Conservation (phyloP, 2,113 vertebrate species). For the Gymnarchus niloticus region DNA sequence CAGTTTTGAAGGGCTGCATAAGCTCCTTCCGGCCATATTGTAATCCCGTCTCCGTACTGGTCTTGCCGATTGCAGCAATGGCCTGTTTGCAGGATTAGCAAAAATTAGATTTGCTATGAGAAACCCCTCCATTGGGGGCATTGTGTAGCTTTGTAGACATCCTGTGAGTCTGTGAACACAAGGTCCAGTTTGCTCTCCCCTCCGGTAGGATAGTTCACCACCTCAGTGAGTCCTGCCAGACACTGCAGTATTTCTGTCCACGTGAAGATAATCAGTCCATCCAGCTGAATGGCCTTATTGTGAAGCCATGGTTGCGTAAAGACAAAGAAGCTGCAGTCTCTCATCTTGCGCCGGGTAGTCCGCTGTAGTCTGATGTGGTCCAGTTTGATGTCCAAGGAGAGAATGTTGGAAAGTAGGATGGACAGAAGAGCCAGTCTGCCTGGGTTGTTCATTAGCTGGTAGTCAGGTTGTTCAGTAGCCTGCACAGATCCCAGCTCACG, state of each 20-base stretch:
- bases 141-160: not conserved
- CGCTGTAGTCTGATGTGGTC: not conserved
- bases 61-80: not conserved
- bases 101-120: not conserved
- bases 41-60: not conserved
- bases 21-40: not conserved
- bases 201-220: not conserved
- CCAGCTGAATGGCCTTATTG: not conserved
- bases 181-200: not conserved
- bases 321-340: not conserved
- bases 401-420: not conserved
- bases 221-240: not conserved
- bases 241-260: not conserved
- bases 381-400: not conserved
- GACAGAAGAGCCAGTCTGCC: not conserved
- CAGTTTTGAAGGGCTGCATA: not conserved
- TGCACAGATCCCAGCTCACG: not conserved
- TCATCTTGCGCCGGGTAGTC: not conserved
- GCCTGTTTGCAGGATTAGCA: not conserved
- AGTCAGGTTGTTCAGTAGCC: not conserved
- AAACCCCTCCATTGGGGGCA: not conserved
- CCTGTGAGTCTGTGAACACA: not conserved
- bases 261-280: not conserved
- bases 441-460: not conserved
- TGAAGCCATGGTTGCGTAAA: conserved; percentile 7